Evolutionary conservation across 2,113 vertebrate species (phyloP).

Genomic region (Glaucidium brasilianum): DNA sequence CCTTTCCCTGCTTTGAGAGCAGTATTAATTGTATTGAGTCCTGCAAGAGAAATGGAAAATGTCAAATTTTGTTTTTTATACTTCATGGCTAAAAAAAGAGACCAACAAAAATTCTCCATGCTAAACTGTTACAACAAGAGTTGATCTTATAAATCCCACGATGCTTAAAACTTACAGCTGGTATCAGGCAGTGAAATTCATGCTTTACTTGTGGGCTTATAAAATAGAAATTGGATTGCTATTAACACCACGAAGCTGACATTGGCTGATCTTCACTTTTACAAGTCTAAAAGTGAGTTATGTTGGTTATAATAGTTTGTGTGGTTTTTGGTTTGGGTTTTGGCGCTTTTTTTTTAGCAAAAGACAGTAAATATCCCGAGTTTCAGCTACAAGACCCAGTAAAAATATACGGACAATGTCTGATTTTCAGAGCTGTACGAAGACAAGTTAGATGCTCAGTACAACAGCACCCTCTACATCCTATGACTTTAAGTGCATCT

Average conservation of each 20-base stretch:
- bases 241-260: neutral
- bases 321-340: too few species aligned
- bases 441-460: neutral
- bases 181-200: neutral
- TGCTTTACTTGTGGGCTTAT: neutral
- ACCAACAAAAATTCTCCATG: neutral
- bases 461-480: constrained; percentile 49
- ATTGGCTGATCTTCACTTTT: neutral
- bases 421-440: neutral
- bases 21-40: neutral
- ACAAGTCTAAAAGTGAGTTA: neutral
- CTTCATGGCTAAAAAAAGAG: neutral
- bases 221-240: neutral
- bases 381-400: neutral
- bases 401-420: neutral
- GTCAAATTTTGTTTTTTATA: neutral
- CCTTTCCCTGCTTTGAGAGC: neutral
- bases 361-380: neutral
- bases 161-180: neutral
- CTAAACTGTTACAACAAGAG: neutral
- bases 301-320: neutral
- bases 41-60: neutral
- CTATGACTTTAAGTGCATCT: neutral
- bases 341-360: neutral
- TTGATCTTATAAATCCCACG: neutral